Base-by-base conservation (phyloP, 1,140 invertebrate genomes). In the Adoxophyes honmai region DNA sequence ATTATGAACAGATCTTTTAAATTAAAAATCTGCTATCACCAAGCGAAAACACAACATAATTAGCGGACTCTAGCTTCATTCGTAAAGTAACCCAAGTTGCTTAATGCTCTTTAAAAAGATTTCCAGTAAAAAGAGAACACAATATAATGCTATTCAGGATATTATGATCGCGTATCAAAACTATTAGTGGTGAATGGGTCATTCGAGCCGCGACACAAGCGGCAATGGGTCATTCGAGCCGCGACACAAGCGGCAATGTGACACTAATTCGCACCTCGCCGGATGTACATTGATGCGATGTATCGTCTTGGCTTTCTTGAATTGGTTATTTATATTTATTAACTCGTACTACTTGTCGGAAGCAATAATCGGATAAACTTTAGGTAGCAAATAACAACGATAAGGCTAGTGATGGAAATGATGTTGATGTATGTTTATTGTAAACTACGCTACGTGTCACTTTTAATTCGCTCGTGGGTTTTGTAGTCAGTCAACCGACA, bases 141-240 rank as follows among this genome's bases (percentile, higher is more conserved):
- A 70, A 76, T 84, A 77, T 75, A 70, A 68, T 55, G 42, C 65
- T 28, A 65, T 44, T 58, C 79, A 80, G 81, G 81, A 85, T 80
- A 80, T 82, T 67, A 76, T 73, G 80, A 67, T 85, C 80, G 59
- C 56, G 67, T 85, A 76, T 79, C 79, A 82, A 71, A 81, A 84
- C 75, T 81, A 81, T 81, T 73, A 66, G 62, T 61, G 57, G 62
- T 70, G 66, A 81, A 77, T 73, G 72, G 74, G 67, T 62, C 66
- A 67, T 57, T 57, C 61, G 66, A 79, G 39, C 57, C 57, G 39
- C 64, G 37, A 34, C 3, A 18, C 39, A 18, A 16, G 16, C 39
- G 16, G 39, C 39, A 18, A 44, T 44, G 51, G n/a, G 51, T 18
- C 34, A 52, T 13, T 52, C 61, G 66, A 79, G 39, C 57, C 57